Evolutionary conservation across 1,140 invertebrate species (phyloP).

Genomic region (Nylanderia fulva): DNA sequence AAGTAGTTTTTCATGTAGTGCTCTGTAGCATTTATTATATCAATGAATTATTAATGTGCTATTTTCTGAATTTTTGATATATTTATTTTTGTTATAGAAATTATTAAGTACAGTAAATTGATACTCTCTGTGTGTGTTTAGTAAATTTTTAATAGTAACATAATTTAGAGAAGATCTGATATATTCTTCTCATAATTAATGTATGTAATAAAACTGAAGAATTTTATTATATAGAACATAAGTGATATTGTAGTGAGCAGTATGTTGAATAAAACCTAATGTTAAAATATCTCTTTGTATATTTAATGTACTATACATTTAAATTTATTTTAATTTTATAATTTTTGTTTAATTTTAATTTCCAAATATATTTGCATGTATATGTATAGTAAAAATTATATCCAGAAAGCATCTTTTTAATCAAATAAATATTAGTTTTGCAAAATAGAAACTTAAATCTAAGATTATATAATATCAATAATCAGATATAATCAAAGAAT

Average conservation of each 20-base stretch:
- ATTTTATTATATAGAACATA: too few species aligned
- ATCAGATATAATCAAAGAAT: background rate
- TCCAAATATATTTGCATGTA: background rate
- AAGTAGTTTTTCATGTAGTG: background rate
- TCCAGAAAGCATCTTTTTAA: background rate
- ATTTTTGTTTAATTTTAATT: background rate
- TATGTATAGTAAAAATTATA: conserved; percentile 1
- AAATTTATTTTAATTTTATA: background rate
- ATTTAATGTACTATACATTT: background rate
- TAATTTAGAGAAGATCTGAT: background rate
- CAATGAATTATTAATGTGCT: background rate
- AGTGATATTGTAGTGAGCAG: background rate
- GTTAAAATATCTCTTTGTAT: background rate
- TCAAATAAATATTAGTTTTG: background rate
- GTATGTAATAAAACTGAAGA: background rate
- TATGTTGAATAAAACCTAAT: conserved; percentile 44
- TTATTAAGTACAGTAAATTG: background rate
- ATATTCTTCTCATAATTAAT: background rate
- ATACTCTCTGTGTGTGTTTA: background rate
- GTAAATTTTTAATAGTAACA: conserved; percentile 8
- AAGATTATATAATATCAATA: background rate
- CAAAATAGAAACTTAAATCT: background rate
- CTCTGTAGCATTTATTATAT: conserved; percentile 34
- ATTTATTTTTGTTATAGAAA: background rate
- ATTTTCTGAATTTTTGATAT: background rate